Percentiles rank a stretch among this genome's conserved stretches.
Conservation (phyloP, 2,113 vertebrate genomes). For the Atherinomorus stipes region DNA sequence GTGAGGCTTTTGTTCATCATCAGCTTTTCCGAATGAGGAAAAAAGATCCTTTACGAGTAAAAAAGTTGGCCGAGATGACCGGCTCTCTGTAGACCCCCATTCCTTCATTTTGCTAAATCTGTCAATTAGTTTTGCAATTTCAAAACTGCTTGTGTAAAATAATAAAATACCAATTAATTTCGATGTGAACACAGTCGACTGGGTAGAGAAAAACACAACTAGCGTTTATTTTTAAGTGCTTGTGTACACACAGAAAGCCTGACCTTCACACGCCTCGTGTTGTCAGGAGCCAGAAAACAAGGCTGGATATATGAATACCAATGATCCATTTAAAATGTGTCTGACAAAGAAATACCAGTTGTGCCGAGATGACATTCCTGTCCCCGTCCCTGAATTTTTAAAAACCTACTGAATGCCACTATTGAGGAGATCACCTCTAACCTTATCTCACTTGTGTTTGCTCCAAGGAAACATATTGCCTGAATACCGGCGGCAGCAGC, state of each 20-base stretch:
- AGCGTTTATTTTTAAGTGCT: conserved; percentile 19
- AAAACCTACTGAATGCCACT: conserved; percentile 19
- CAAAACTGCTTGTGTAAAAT: conserved; percentile 31
- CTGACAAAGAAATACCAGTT: conserved; percentile 44
- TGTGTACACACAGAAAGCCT: conserved; percentile 21
- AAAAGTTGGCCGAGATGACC: conserved; percentile 16
- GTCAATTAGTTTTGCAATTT: not conserved
- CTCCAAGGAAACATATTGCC: conserved; percentile 39
- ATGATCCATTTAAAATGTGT: conserved; percentile 40
- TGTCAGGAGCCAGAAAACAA: conserved; percentile 18
- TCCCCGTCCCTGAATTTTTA: conserved; percentile 32
- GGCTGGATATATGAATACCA: conserved; percentile 40
- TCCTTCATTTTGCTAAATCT: conserved; percentile 1
- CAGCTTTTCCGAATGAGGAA: conserved; percentile 46
- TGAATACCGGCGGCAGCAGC: conserved; percentile 23
- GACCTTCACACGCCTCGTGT: conserved; percentile 44
- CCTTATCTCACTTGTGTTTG: conserved; percentile 41
- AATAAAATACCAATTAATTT: conserved; percentile 31
- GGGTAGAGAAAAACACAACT: conserved; percentile 14
- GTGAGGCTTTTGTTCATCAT: conserved; percentile 52
- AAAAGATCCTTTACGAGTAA: conserved; percentile 53
- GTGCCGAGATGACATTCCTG: conserved; percentile 28
- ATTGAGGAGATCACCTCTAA: conserved; percentile 37
- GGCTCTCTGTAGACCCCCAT: conserved; percentile 20
- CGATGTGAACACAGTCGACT: not conserved